Base-by-base conservation (phyloP, 2,797 vertebrate species). In the Galaxias olidus region DNA sequence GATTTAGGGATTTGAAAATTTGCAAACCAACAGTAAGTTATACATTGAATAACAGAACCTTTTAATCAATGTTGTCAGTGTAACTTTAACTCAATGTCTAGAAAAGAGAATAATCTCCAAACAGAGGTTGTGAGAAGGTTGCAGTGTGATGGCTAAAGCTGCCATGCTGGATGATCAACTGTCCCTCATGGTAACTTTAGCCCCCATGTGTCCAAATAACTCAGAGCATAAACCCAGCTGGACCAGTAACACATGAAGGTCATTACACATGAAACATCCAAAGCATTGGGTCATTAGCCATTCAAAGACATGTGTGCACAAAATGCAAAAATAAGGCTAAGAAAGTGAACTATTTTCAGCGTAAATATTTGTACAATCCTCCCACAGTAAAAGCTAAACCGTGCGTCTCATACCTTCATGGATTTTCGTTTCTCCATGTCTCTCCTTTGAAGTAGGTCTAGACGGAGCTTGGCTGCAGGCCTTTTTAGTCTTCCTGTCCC, bases 141-240 rank as follows among this genome's bases (percentile, higher is more conserved):
- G 56, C 55, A 58, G 45, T 71, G n/a, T 59, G 64, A 69, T 54
- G 42, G 66, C 43, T 57, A 53, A 44, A 68, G 59, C 67, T 50
- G 59, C 10, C 43, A 66, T 55, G 55, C 61, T 73, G 72, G 73
- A 18, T 82, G 77, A 69, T 75, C 42, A 63, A 66, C 51, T 61
- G 51, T 43, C n/a, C 50, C 47, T 65, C 69, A 10, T 40, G 14
- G 52, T 53, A 64, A 67, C 61, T 53, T 59, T 40, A 68, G 50
- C n/a, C 42, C 20, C n/a, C 61, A 48, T 49, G 71, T 72, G 71
- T 63, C 68, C 66, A 77, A 74, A 81, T 83, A 75, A 72, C 72
- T 79, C 55, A 49, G 48, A 59, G 77, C 56, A 71, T 64, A n/a
- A 62, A 77, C 63, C 73, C 69, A 19, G 50, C 57, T 59, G 47